Conservation (phyloP, 53 echinoderm and acorn worm species). For the Paracentrotus lividus region DNA sequence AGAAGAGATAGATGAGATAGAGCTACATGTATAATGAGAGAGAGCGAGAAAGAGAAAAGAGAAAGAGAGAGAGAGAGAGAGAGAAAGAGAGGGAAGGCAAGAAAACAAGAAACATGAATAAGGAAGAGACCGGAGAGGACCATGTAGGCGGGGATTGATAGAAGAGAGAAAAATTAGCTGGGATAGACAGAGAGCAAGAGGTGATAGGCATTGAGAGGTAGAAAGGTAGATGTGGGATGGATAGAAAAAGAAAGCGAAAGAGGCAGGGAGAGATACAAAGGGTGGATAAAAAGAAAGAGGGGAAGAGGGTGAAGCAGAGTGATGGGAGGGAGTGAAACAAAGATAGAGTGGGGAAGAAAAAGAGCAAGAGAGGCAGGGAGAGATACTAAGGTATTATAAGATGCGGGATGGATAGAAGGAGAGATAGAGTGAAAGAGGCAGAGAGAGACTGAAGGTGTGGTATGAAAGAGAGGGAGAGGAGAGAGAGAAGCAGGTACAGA, state of each 20-base stretch:
- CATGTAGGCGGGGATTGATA: background rate
- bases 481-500: background rate
- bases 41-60: background rate
- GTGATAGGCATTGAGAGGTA: too few species aligned
- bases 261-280: background rate
- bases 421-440: background rate
- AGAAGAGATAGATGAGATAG: background rate
- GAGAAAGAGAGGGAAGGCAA: background rate
- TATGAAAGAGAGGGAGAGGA: background rate
- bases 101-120: background rate
- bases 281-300: too few species aligned
- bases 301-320: too few species aligned
- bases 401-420: too few species aligned
- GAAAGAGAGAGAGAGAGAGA: too few species aligned
- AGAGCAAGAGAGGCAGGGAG: background rate
- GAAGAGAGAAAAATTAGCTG: background rate
- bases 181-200: too few species aligned
- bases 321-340: background rate
- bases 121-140: background rate
- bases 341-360: background rate
- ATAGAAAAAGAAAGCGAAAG: background rate
- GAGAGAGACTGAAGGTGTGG: background rate
- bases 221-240: background rate
- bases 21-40: background rate
- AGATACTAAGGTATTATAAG: too few species aligned